Percentiles rank a stretch among this genome's conserved stretches.
Conservation (phyloP, 2,888 invertebrate genomes). For the Pristionchus arcanus region DNA sequence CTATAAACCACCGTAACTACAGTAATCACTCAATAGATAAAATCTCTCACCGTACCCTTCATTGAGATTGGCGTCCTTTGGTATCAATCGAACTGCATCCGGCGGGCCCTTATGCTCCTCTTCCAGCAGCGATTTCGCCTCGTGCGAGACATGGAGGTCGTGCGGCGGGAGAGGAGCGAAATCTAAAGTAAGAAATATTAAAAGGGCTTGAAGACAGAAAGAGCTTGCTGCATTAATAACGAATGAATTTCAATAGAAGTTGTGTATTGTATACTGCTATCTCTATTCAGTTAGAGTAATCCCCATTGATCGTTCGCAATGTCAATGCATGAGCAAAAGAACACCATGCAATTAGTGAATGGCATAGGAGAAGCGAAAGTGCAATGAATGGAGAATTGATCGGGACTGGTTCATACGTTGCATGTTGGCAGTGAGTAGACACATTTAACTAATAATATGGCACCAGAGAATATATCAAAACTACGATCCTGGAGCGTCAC, state of each 20-base stretch:
- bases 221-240: too few relatives aligned
- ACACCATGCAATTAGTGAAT: background rate
- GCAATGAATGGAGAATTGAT: background rate
- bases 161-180: background rate
- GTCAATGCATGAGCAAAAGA: constrained; percentile 32
- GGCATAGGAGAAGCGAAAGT: background rate
- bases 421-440: background rate
- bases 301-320: background rate
- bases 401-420: background rate
- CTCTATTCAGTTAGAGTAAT: background rate
- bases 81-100: constrained; percentile 65
- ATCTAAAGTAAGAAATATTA: background rate
- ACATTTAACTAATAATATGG: background rate
- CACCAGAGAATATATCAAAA: background rate
- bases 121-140: constrained; percentile 66
- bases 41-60: constrained; percentile 61
- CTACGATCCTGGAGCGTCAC: too few relatives aligned
- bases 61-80: constrained; percentile 68
- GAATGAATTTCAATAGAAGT: too few relatives aligned
- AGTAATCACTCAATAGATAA: background rate
- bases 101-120: constrained; percentile 59
- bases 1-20: background rate
- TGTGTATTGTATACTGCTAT: too few relatives aligned
- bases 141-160: constrained; percentile 55
- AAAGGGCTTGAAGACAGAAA: background rate